Evolutionary conservation across 2,113 vertebrate species (phyloP).

Genomic region (Pseudolaguvia tuberculata): DNA sequence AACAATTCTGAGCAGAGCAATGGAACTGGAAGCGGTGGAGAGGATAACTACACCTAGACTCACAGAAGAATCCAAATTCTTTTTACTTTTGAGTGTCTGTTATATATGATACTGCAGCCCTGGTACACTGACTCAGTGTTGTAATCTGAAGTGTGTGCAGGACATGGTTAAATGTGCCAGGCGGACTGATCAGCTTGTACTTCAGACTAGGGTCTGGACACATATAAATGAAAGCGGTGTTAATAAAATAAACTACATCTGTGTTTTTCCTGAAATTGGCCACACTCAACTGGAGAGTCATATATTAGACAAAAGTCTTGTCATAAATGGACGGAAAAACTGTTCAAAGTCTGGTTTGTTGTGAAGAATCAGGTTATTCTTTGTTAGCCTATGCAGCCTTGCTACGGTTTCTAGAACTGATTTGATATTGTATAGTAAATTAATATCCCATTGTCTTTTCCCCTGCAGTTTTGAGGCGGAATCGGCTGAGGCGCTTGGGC

Average conservation of each 20-base stretch:
- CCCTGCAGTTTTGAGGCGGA: constrained; percentile 53
- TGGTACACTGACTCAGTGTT: constrained; percentile 36
- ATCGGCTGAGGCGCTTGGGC: constrained; percentile 53
- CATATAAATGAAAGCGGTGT: background rate
- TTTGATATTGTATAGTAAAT: constrained; percentile 9
- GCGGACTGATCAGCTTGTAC: no score
- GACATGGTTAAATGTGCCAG: no score
- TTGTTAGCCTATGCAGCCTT: background rate
- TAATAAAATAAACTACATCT: background rate
- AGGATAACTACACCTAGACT: constrained; percentile 63
- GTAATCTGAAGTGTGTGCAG: no score
- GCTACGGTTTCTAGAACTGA: background rate
- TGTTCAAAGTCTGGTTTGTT: background rate
- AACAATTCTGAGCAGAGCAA: constrained; percentile 12
- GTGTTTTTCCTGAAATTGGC: background rate
- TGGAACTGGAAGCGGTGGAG: constrained; percentile 48
- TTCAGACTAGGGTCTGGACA: no score
- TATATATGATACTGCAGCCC: constrained; percentile 50
- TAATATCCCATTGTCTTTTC: constrained; percentile 26
- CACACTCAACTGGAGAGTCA: no score
- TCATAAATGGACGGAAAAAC: no score
- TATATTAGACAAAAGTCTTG: no score
- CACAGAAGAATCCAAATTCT: constrained; percentile 68
- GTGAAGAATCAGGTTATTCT: no score
- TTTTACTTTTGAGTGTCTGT: constrained; percentile 51